These are phyloP conservation scores for Characodon lateralis DNA, from an alignment of 2,797 vertebrate species.

Conservation along the genomic window DNA sequence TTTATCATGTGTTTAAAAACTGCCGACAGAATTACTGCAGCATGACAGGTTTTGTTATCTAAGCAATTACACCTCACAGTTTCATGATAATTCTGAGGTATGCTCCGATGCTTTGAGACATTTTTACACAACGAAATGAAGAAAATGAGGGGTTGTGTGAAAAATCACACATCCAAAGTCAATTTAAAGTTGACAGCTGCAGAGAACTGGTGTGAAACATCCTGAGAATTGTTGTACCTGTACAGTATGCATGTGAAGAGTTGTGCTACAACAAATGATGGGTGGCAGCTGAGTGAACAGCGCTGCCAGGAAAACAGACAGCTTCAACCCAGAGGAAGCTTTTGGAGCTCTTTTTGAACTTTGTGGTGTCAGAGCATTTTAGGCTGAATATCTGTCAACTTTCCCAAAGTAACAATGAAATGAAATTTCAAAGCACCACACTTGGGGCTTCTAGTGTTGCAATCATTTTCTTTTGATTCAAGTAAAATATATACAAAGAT, in stretches of 20 bases:
- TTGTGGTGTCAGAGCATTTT: slow-evolving; percentile 38
- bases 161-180: slow-evolving; percentile 36
- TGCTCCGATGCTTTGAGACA: slow-evolving; percentile 20
- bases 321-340: slow-evolving; percentile 39
- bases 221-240: slow-evolving; percentile 49
- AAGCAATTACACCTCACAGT: slow-evolving; percentile 35
- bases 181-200: slow-evolving; percentile 54
- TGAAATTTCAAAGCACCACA: slow-evolving; percentile 30
- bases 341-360: slow-evolving; percentile 37
- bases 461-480: slow-evolving; percentile 2
- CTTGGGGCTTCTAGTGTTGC: neutral
- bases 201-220: slow-evolving; percentile 43
- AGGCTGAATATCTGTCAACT: slow-evolving; percentile 32
- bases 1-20: neutral
- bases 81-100: slow-evolving; percentile 33
- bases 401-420: slow-evolving; percentile 41
- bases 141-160: slow-evolving; percentile 24
- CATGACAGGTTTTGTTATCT: slow-evolving; percentile 28
- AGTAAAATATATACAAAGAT: slow-evolving; percentile 12
- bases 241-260: slow-evolving; percentile 30
- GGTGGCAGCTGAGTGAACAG: slow-evolving; percentile 48
- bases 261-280: slow-evolving; percentile 43
- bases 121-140: slow-evolving; percentile 30
- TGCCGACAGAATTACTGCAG: slow-evolving; percentile 33
- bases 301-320: slow-evolving; percentile 43